These are phyloP conservation scores for Hystrix brachyura DNA, from an alignment of 2,113 vertebrate species.

Conservation along the genomic window DNA sequence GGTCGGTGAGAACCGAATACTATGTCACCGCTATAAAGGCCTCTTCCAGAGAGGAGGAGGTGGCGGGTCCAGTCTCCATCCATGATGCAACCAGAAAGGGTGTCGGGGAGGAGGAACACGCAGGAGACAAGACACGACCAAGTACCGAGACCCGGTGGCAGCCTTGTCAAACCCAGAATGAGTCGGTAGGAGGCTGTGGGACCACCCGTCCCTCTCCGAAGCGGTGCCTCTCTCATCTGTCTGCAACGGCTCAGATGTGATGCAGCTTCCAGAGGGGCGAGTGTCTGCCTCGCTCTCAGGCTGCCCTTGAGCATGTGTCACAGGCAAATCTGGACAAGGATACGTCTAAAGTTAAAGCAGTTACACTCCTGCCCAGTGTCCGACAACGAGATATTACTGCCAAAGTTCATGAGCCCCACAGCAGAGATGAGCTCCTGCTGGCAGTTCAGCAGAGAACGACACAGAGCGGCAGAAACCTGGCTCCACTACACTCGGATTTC, in stretches of 20 bases:
- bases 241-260: constrained; percentile 25
- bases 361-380: neutral
- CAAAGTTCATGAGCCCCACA: constrained; percentile 62
- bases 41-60: neutral
- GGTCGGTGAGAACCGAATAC: neutral
- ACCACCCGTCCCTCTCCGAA: neutral
- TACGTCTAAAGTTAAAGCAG: constrained; percentile 56
- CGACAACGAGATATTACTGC: constrained; percentile 43
- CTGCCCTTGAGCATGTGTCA: neutral
- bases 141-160: constrained; percentile 16
- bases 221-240: neutral
- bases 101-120: neutral
- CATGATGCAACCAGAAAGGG: constrained; percentile 29
- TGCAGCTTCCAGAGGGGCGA: neutral
- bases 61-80: constrained; percentile 38
- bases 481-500: constrained; percentile 55
- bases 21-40: constrained; percentile 17
- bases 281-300: neutral
- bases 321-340: constrained; percentile 26
- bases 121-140: neutral
- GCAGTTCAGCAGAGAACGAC: constrained; percentile 27
- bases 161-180: constrained; percentile 46
- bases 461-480: constrained; percentile 51
- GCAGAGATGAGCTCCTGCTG: constrained; percentile 68
- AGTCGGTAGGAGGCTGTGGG: constrained; percentile 19